Conservation (phyloP, 2,797 vertebrate genomes). For the Eidolon dupreanum region DNA sequence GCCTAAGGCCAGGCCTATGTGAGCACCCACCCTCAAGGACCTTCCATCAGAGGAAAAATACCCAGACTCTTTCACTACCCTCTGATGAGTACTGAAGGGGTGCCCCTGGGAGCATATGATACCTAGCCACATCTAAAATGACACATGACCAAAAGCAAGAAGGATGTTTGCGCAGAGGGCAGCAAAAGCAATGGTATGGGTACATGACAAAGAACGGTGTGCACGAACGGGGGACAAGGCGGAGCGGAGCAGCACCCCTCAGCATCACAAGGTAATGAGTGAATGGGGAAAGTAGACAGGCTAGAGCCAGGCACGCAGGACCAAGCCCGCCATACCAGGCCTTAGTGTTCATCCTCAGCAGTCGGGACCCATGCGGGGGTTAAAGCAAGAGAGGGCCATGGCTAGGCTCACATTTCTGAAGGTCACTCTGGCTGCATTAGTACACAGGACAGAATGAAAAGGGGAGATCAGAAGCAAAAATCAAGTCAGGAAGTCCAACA, state of each 20-base stretch:
- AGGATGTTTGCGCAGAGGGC: neutral
- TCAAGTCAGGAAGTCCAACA: neutral
- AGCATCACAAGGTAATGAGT: neutral
- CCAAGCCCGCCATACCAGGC: neutral
- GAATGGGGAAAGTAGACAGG: neutral
- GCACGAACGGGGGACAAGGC: rapidly evolving
- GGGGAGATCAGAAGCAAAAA: neutral
- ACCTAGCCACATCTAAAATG: neutral
- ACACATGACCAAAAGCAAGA: neutral
- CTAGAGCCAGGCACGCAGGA: neutral
- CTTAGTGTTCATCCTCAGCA: rapidly evolving
- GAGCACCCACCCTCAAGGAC: neutral
- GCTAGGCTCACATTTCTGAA: neutral
- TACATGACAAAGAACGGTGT: neutral
- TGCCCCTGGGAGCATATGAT: neutral
- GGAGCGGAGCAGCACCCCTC: too few relatives aligned
- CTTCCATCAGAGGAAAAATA: neutral
- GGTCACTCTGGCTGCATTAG: neutral
- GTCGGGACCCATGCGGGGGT: neutral
- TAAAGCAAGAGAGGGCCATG: neutral
- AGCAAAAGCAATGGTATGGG: neutral
- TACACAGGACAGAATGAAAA: neutral
- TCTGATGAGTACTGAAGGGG: neutral
- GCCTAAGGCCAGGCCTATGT: neutral
- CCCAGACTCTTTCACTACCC: neutral